Conservation (phyloP, 1,140 invertebrate genomes). For the Temnothorax nylanderi region DNA sequence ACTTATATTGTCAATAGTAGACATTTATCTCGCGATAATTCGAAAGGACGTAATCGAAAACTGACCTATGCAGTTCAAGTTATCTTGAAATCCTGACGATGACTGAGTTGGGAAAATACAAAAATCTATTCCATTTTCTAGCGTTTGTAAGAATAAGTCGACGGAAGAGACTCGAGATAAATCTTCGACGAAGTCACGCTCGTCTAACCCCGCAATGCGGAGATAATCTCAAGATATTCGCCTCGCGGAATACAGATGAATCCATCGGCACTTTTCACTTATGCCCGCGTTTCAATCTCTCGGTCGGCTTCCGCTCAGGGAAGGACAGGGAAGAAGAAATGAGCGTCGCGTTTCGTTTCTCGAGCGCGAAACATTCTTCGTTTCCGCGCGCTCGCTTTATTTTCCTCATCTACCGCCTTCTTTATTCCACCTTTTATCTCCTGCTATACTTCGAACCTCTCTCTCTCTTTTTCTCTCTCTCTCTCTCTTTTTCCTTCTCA, state of each 20-base stretch:
- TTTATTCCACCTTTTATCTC: constrained; percentile 51
- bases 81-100: not conserved
- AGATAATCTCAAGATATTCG: constrained; percentile 79
- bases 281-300: constrained; percentile 58
- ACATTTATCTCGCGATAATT: not conserved
- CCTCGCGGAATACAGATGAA: constrained; percentile 78
- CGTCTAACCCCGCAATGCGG: constrained; percentile 59
- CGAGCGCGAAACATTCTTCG: constrained; percentile 27
- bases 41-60: not conserved
- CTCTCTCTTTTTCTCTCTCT: not conserved
- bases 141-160: constrained; percentile 53
- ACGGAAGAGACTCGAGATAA: constrained; percentile 66
- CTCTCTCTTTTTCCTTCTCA: not conserved
- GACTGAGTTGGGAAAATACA: not conserved
- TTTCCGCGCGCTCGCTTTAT: constrained; percentile 18
- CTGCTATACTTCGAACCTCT: not conserved
- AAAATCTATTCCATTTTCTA: constrained; percentile 26
- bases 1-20: not conserved
- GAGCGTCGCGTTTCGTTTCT: constrained; percentile 45
- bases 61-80: not conserved
- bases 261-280: constrained; percentile 76
- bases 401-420: constrained; percentile 24
- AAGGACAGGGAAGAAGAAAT: constrained; percentile 1
- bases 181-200: constrained; percentile 71
- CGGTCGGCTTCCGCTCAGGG: not conserved